Conservation (phyloP, 2,797 vertebrate species). For the Mionectes olivaceus region DNA sequence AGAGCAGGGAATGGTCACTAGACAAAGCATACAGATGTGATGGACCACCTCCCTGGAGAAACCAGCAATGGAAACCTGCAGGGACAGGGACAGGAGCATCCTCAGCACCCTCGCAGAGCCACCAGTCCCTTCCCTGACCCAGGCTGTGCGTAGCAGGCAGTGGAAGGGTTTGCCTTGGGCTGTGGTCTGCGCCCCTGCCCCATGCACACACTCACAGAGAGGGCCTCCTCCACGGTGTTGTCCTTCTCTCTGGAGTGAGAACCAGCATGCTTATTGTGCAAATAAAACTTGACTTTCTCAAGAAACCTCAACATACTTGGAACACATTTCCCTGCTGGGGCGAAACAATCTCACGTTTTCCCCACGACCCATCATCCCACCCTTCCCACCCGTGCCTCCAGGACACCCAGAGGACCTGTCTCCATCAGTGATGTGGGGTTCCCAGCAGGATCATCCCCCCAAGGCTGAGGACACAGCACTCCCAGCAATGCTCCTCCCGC, state of each 20-base stretch:
- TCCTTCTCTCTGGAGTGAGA: rapidly evolving
- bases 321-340: rapidly evolving
- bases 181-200: not conserved
- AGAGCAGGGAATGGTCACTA: not conserved
- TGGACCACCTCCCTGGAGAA: rapidly evolving
- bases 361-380: not conserved
- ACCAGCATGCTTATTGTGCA: rapidly evolving
- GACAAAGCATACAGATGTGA: rapidly evolving
- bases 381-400: rapidly evolving
- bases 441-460: not conserved
- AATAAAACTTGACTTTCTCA: not conserved
- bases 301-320: rapidly evolving
- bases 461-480: rapidly evolving
- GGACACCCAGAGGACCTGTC: not conserved
- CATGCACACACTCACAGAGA: rapidly evolving
- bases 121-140: rapidly evolving
- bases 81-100: rapidly evolving
- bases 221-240: rapidly evolving
- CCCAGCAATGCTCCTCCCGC: rapidly evolving
- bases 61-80: not conserved
- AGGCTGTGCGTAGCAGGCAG: rapidly evolving
- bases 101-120: rapidly evolving
- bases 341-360: not conserved
- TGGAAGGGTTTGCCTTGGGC: rapidly evolving
- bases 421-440: rapidly evolving